Percentiles rank a stretch among this genome's conserved stretches.
Evolutionary conservation across 2,113 vertebrate species (phyloP).

Genomic region (Prunella himalayana): DNA sequence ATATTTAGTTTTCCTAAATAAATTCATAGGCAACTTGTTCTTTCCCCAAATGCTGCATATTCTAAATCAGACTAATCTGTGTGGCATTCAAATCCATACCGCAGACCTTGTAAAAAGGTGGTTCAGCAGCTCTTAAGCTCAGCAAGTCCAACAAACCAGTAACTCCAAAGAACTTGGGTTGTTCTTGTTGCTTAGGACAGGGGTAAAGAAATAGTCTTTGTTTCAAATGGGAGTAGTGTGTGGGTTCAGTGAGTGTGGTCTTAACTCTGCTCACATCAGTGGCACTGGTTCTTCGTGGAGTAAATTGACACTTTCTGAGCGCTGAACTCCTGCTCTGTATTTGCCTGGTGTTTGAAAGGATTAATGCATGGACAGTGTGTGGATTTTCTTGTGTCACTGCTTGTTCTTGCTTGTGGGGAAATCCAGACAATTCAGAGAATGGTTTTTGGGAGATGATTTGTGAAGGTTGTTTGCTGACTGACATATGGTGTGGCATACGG

Average conservation of each 20-base stretch:
- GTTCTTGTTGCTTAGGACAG: neutral
- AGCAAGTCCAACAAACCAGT: neutral
- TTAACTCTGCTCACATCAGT: neutral
- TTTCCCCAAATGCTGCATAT: neutral
- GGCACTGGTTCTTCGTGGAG: neutral
- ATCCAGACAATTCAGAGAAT: neutral
- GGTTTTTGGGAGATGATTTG: neutral
- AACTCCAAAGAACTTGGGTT: neutral
- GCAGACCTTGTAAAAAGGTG: neutral
- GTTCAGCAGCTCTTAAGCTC: neutral
- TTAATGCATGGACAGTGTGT: accelerated
- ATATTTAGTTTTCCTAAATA: neutral
- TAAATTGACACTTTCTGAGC: neutral
- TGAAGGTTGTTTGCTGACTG: conserved; percentile 38
- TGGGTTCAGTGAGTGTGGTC: neutral
- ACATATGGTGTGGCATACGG: conserved; percentile 50
- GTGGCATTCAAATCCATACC: neutral
- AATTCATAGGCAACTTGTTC: neutral
- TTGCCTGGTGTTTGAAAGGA: neutral
- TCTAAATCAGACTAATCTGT: accelerated
- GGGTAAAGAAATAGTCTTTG: neutral
- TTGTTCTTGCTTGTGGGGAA: neutral
- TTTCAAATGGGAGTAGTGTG: neutral
- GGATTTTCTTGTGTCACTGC: neutral
- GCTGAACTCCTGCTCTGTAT: neutral